Conservation (phyloP, 2,888 invertebrate genomes). For the Cryptocephalus moraei region DNA sequence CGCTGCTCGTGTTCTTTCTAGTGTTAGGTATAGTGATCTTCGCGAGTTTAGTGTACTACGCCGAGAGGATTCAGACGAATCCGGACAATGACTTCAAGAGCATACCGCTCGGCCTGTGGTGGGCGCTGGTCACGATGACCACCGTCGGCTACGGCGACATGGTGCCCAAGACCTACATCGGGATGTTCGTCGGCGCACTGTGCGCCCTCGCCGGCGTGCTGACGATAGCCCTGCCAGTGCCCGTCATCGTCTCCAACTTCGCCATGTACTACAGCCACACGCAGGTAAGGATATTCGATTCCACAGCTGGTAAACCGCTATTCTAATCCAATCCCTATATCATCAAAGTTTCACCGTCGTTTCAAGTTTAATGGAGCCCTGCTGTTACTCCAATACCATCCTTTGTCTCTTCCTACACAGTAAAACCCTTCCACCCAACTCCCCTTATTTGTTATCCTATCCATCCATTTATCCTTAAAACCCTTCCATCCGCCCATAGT, state of each 20-base stretch:
- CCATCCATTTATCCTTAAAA: too few relatives aligned
- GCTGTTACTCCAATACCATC: too few relatives aligned
- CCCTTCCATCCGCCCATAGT: too few relatives aligned
- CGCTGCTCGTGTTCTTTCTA: slow-evolving; percentile 91
- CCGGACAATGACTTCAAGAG: slow-evolving; percentile 97
- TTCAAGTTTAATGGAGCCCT: too few relatives aligned
- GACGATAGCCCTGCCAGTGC: slow-evolving; percentile 96
- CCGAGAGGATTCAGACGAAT: slow-evolving; percentile 84
- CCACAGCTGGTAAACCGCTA: too few relatives aligned
- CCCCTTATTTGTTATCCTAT: too few relatives aligned
- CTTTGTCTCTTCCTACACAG: too few relatives aligned
- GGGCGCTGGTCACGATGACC: slow-evolving; percentile 99
- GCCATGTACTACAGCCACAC: slow-evolving; percentile 94
- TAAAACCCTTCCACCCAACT: too few relatives aligned
- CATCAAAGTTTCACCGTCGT: too few relatives aligned
- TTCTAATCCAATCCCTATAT: too few relatives aligned
- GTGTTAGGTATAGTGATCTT: slow-evolving; percentile 97
- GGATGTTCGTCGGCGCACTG: slow-evolving; percentile 96
- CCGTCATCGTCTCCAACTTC: slow-evolving; percentile 99
- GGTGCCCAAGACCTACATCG: slow-evolving; percentile 96
- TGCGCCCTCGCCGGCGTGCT: slow-evolving; percentile 97
- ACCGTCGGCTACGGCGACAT: slow-evolving; percentile 98
- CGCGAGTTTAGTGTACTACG: slow-evolving; percentile 96
- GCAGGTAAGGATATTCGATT: slow-evolving; percentile 34
- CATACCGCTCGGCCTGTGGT: slow-evolving; percentile 96